Conservation (phyloP, 2,797 vertebrate species). For the Perodicticus potto region DNA sequence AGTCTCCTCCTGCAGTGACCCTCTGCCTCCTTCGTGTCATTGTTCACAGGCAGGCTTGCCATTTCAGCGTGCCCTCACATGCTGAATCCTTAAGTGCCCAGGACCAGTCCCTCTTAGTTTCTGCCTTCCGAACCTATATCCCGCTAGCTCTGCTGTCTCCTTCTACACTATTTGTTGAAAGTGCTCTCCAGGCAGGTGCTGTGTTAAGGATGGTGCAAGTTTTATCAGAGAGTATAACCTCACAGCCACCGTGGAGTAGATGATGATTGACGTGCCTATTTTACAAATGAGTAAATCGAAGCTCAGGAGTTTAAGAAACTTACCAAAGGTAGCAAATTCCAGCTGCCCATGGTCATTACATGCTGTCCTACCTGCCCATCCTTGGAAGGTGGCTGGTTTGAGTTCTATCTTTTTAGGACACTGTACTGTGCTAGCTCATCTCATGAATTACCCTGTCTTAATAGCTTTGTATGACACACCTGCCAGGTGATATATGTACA, state of each 20-base stretch:
- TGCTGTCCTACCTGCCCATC: neutral
- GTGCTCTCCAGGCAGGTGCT: neutral
- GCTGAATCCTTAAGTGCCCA: neutral
- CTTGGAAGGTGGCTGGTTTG: neutral
- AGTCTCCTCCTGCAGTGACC: fast-evolving
- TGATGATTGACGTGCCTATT: neutral
- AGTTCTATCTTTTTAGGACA: neutral
- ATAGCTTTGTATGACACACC: neutral
- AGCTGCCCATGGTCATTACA: neutral
- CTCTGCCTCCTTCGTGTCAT: neutral
- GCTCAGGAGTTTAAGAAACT: neutral
- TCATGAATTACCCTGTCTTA: constrained; percentile 35
- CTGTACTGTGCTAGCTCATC: neutral
- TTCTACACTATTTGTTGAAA: neutral
- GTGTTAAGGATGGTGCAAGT: neutral
- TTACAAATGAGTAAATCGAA: constrained; percentile 51
- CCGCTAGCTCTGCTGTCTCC: neutral
- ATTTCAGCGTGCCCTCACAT: neutral
- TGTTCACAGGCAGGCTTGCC: neutral
- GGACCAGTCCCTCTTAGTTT: neutral
- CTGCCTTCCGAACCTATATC: neutral
- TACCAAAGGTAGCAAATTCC: neutral
- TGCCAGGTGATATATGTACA: neutral
- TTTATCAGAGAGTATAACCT: neutral
- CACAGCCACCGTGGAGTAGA: neutral